Evolutionary conservation across 2,888 invertebrate genomes (phyloP), one percentile per base, ranked within the genome.

Genomic region (Ophioninae sp.): DNA sequence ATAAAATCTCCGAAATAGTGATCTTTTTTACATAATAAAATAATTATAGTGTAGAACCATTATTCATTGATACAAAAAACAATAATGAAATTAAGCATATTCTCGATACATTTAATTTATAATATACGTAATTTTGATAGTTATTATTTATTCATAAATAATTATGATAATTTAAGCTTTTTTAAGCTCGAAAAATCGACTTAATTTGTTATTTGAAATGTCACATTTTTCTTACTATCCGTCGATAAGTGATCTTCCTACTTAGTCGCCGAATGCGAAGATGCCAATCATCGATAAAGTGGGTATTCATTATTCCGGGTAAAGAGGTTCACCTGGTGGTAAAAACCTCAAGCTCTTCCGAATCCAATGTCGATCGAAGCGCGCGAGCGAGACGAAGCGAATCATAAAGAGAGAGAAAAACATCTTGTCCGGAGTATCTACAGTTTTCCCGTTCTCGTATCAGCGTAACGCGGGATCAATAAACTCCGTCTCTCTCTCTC

Each of bases 401-500:
- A 39, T 30, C 23, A 13, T 23, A 67, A 22, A 22, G 41, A 23
- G 51, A 39, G 37, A 6, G 68, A 68, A 68, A n/a, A 39, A 39
- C 22, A 22, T 63, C 13, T 61, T 22, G 22, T 20, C 58, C 67
- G 51, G 44, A 68, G 56, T 13, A 64, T 63, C 63, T 63, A 61
- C 63, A 76, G 82, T 87, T 87, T 84, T 85, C 80, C 65, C 74
- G 73, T 51, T 78, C 87, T 85, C 81, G 80, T 80, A 85, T 69
- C 82, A 73, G 75, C 74, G 67, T 87, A 79, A 68, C 86, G 77
- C 63, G 73, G 72, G 89, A 87, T 88, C 89, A 87, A 89, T 89
- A 89, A 87, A 87, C 87, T 82, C 78, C 64, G 17, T 51, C 51
- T 51, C 51, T 51, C 30, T 30, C 30, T 30, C 30, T 30, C 30